phyloP scores from a whole-genome alignment of 2,113 vertebrate genomes.

The Urocitellus parryii region DNA sequence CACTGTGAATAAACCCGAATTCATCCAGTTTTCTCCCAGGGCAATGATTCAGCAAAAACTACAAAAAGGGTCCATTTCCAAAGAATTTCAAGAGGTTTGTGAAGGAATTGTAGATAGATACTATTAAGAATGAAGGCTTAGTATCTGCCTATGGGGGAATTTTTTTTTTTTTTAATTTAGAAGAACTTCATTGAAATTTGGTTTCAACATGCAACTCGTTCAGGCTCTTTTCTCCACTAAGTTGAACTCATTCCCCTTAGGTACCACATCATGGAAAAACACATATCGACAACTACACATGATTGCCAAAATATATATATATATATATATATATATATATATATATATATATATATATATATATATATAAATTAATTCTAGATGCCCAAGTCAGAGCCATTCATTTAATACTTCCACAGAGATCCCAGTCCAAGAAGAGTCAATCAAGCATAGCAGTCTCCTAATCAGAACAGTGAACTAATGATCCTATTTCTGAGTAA shows the following conservation, averaged over 20 bases:
- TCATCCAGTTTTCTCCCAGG: background rate
- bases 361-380: constrained; percentile 90
- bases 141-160: background rate
- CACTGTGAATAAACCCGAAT: constrained; percentile 10
- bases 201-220: background rate
- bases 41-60: constrained; percentile 10
- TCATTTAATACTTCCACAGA: constrained; percentile 84
- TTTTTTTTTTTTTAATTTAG: background rate
- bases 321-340: too few relatives aligned
- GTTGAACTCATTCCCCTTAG: constrained; percentile 68
- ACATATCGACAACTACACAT: constrained; percentile 86
- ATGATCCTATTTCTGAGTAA: constrained; percentile 91
- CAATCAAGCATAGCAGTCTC: constrained; percentile 90
- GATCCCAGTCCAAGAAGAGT: constrained; percentile 89
- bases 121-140: background rate
- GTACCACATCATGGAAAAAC: constrained; percentile 82
- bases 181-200: constrained; percentile 44
- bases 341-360: too few relatives aligned
- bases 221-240: constrained; percentile 48
- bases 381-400: constrained; percentile 83
- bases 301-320: too few relatives aligned
- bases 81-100: constrained; percentile 38
- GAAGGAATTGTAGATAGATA: background rate
- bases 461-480: constrained; percentile 91
- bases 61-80: background rate